These are phyloP conservation scores for Neoascia interrupta DNA, from an alignment of 2,888 invertebrate species.

Conservation along the genomic window DNA sequence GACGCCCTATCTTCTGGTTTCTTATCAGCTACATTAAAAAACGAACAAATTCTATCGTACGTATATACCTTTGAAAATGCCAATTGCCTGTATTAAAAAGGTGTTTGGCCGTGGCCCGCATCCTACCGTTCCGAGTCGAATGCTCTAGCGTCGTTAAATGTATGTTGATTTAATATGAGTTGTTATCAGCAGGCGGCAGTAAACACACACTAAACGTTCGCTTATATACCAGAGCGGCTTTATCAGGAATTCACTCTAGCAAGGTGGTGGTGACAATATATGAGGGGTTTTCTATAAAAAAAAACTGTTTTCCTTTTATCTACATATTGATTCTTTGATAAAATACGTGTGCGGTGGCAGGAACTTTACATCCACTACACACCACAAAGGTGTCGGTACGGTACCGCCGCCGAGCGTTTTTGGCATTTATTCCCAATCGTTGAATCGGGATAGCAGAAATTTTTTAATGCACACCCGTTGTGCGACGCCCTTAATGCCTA, in stretches of 20 bases:
- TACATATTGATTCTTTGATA: constrained; percentile 67
- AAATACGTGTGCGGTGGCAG: constrained; percentile 42
- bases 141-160: constrained; percentile 39
- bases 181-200: constrained; percentile 47
- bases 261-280: constrained; percentile 47
- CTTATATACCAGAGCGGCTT: constrained; percentile 24
- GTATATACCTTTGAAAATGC: constrained; percentile 16
- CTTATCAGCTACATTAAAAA: constrained; percentile 46
- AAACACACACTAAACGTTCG: constrained; percentile 21
- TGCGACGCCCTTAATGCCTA: constrained; percentile 30
- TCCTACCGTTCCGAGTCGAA: constrained; percentile 24
- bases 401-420: too few species aligned
- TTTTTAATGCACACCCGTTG: constrained; percentile 8
- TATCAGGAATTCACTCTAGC: constrained; percentile 38
- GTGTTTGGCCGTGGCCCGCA: constrained; percentile 59
- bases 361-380: constrained; percentile 45
- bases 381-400: too few species aligned
- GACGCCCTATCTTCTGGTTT: constrained; percentile 11
- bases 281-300: constrained; percentile 44
- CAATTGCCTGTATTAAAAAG: constrained; percentile 23
- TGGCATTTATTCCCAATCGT: constrained; percentile 10
- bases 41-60: constrained; percentile 27
- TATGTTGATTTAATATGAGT: constrained; percentile 58
- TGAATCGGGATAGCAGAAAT: constrained; percentile 20
- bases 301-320: constrained; percentile 38